phyloP scores from a whole-genome alignment of 2,888 invertebrate genomes.

The Nematopogon swammerdamellus region DNA sequence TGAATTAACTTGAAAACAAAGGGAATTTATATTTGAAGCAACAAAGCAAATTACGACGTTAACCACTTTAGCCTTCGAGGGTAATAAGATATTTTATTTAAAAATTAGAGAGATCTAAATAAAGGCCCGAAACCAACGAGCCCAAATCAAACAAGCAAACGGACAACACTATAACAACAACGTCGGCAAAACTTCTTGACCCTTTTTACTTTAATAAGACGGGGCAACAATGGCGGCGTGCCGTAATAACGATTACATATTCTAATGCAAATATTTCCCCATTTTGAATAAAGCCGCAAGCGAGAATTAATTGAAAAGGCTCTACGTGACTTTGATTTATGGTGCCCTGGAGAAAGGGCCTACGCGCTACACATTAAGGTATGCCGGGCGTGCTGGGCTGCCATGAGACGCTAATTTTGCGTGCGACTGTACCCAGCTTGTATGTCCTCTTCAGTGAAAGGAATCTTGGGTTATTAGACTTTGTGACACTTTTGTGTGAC shows the following conservation, averaged over 20 bases:
- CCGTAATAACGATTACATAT: conserved; percentile 18
- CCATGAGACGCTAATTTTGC: background rate
- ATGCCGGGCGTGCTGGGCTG: background rate
- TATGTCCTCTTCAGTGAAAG: background rate
- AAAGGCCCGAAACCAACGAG: background rate
- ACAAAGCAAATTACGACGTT: no score
- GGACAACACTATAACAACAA: background rate
- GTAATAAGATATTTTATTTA: background rate
- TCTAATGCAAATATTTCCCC: conserved; percentile 24
- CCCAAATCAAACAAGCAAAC: background rate
- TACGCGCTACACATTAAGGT: background rate
- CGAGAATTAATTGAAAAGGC: conserved; percentile 28
- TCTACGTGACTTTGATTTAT: conserved; percentile 23
- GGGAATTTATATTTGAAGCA: no score
- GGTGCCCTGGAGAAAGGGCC: conserved; percentile 5
- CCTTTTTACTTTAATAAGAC: conserved; percentile 21
- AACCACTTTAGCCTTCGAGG: no score
- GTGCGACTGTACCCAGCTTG: background rate
- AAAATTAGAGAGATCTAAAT: no score
- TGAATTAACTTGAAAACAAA: no score
- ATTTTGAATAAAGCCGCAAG: conserved; percentile 14
- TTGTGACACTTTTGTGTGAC: background rate
- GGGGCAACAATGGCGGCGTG: conserved; percentile 15
- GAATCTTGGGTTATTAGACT: background rate
- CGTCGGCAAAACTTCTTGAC: conserved; percentile 19